Evolutionary conservation across 2,113 vertebrate genomes (phyloP).

Genomic region (Sardina pilchardus): DNA sequence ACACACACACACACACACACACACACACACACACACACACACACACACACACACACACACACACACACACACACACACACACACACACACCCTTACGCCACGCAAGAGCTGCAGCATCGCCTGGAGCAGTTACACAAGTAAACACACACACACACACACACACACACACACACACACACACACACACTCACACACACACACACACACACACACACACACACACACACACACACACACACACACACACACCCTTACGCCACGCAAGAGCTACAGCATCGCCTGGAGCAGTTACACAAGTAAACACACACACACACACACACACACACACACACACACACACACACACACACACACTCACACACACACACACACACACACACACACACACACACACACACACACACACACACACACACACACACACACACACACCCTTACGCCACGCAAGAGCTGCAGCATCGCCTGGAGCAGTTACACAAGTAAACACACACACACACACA

Average conservation of each 20-base stretch:
- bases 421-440: constrained; percentile 71
- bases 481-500: constrained; percentile 54
- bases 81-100: constrained; percentile 72
- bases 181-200: background rate
- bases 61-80: background rate
- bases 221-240: background rate
- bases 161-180: background rate
- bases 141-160: background rate
- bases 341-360: background rate
- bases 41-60: background rate
- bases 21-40: background rate
- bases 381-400: background rate
- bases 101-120: constrained; percentile 88
- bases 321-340: background rate
- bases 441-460: constrained; percentile 87
- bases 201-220: background rate
- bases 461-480: constrained; percentile 89
- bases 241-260: too few species aligned
- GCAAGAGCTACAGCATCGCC: too few species aligned
- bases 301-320: too few species aligned
- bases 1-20: background rate
- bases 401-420: too few species aligned
- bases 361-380: background rate
- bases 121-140: constrained; percentile 92
- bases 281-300: too few species aligned